Conservation (phyloP, 2,797 vertebrate genomes). For the Phataginus tetradactyla region DNA sequence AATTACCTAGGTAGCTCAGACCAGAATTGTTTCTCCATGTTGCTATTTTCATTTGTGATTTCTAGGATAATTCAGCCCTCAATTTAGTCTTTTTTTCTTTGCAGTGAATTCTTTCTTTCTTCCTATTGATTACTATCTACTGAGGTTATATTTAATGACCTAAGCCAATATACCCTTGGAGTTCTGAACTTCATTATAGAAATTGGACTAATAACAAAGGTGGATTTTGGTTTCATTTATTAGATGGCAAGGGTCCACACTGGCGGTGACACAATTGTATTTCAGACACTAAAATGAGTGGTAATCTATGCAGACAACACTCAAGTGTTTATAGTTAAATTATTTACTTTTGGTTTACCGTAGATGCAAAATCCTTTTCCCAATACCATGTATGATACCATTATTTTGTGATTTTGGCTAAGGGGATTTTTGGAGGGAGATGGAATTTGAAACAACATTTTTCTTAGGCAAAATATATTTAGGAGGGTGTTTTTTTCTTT, state of each 20-base stretch:
- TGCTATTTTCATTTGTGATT: not conserved
- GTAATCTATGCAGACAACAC: not conserved
- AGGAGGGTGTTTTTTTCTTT: not conserved
- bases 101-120: not conserved
- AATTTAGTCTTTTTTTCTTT: not conserved
- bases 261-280: not conserved
- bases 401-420: conserved; percentile 18
- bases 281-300: not conserved
- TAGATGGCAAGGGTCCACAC: not conserved
- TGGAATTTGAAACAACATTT: not conserved
- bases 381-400: not conserved
- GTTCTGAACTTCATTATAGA: not conserved
- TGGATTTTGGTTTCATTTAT: not conserved
- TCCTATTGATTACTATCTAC: not conserved
- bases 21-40: not conserved
- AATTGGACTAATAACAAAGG: not conserved
- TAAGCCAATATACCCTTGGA: not conserved
- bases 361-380: conserved; percentile 53
- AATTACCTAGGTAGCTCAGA: not conserved
- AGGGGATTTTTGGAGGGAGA: not conserved
- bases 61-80: not conserved
- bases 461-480: conserved; percentile 2
- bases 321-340: not conserved
- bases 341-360: conserved; percentile 33
- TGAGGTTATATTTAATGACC: not conserved